Base-by-base conservation (phyloP, 53 echinoderm and acorn worm species). In the Antedon mediterranea region DNA sequence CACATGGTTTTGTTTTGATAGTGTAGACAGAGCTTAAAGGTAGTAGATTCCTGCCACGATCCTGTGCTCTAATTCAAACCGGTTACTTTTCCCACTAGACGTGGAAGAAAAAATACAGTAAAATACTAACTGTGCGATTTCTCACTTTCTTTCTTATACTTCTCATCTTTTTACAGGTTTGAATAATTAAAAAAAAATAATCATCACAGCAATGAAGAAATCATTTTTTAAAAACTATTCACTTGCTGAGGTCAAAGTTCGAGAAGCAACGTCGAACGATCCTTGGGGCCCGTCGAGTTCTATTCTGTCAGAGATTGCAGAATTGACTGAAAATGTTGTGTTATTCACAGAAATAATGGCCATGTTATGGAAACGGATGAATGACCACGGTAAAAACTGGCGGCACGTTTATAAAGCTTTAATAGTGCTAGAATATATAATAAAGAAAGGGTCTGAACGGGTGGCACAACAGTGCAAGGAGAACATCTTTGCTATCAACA, bases 301-400 rank as follows among this genome's bases (percentile, higher is more conserved):
- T 27, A 71, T 89, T 32, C 92, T 97, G 98, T 91, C 98, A 42
- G 98, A 97, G 72, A 90, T 97, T 71, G 92, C 98, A 23, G 92
- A 97, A 73, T 74, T 88, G 74, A 86, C 98, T 0, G 92, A 97
- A 88, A 97, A 97, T 32, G 92, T 97, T 23, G 90, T 97, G 73
- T 90, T 92, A 23, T 97, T 97, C 75, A 86, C 98, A 30, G 98
- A 97, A 57, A 97, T 97, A 80, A 97, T 97, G 98, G 87, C 85
- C 34, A 89, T 97, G 90, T 88, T 97, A 71, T 97, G 98, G 98
- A 90, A 82, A 81, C 88, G 98, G 73, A 83, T 97, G 26, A 97
- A 90, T 57, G 98, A 97, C 78, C 92, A 97, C 31, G 98, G 98
- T 26, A 97, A 97, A 76, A 97, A 97, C 78, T 97, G 98, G 98